phyloP scores from a whole-genome alignment of 2,888 invertebrate species.

The Heliconius ethilla region DNA sequence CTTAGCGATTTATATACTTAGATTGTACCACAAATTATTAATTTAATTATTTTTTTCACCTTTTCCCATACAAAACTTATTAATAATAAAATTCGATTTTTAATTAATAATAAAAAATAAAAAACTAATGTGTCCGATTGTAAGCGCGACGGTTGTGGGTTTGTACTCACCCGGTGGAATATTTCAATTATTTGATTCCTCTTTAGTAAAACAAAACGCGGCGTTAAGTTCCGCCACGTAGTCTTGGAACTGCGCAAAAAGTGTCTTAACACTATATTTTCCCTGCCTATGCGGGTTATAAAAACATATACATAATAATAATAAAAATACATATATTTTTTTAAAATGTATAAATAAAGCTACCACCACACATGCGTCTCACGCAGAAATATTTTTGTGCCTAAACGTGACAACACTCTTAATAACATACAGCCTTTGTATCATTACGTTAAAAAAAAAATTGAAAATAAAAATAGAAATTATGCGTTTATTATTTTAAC shows the following conservation, averaged over 20 bases:
- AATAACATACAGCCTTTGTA: slow-evolving; percentile 7
- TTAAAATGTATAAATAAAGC: slow-evolving; percentile 32
- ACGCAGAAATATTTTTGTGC: slow-evolving; percentile 30
- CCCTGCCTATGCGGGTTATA: too few species aligned
- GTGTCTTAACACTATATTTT: too few species aligned
- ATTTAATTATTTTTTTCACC: neutral
- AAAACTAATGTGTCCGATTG: too few species aligned
- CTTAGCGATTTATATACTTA: slow-evolving; percentile 7
- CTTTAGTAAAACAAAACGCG: neutral
- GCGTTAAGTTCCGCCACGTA: neutral
- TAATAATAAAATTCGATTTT: neutral
- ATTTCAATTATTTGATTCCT: neutral
- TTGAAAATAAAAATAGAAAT: neutral
- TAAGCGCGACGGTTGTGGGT: too few species aligned
- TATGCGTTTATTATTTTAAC: neutral
- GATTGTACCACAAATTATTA: neutral
- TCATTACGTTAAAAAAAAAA: neutral
- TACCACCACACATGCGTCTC: slow-evolving; percentile 31
- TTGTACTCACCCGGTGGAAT: neutral
- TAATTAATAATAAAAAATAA: neutral
- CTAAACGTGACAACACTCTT: slow-evolving; percentile 23
- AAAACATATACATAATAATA: neutral
- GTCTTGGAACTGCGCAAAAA: neutral
- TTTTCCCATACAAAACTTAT: slow-evolving; percentile 10
- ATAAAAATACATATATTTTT: neutral